A percentile compares a stretch with the other conserved stretches of the same genome.
Evolutionary conservation across 2,888 invertebrate genomes (phyloP).

Genomic region (Bombyx huttoni): DNA sequence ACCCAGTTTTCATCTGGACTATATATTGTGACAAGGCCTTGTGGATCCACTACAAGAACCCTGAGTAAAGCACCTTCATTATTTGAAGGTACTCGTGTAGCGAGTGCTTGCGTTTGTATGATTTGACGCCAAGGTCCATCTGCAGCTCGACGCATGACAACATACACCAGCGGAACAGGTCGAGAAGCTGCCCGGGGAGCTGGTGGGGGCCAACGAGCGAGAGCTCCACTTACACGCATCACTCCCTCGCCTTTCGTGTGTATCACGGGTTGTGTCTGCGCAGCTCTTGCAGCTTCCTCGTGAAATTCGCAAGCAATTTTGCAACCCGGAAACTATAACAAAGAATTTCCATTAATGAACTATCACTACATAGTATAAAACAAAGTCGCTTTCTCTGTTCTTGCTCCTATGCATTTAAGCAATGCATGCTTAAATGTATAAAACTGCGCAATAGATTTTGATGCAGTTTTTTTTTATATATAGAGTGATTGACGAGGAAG

Average conservation of each 20-base stretch:
- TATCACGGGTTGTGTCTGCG: slow-evolving; percentile 78
- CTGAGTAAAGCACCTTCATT: slow-evolving; percentile 76
- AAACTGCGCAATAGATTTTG: too few species aligned
- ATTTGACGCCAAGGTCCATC: slow-evolving; percentile 77
- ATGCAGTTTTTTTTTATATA: too few species aligned
- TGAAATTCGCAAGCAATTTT: slow-evolving; percentile 81
- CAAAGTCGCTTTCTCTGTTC: too few species aligned
- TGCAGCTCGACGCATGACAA: slow-evolving; percentile 77
- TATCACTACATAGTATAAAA: too few species aligned
- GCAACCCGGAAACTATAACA: slow-evolving; percentile 79
- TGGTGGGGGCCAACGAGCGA: slow-evolving; percentile 77
- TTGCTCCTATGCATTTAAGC: too few species aligned
- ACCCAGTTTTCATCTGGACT: slow-evolving; percentile 76
- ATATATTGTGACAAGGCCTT: slow-evolving; percentile 79
- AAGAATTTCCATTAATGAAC: slow-evolving; percentile 4
- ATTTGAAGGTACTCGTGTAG: slow-evolving; percentile 76
- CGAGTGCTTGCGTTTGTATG: slow-evolving; percentile 76
- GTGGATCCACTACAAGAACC: slow-evolving; percentile 79
- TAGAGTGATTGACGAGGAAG: too few species aligned
- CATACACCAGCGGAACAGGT: slow-evolving; percentile 76
- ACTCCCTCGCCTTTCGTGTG: slow-evolving; percentile 80
- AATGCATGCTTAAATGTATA: too few species aligned
- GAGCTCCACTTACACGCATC: slow-evolving; percentile 74
- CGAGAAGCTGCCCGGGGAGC: slow-evolving; percentile 70
- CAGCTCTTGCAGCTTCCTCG: slow-evolving; percentile 73